Percentiles rank a stretch among this genome's conserved stretches.
phyloP scores from a whole-genome alignment of 2,797 vertebrate species.

The Falco peregrinus region DNA sequence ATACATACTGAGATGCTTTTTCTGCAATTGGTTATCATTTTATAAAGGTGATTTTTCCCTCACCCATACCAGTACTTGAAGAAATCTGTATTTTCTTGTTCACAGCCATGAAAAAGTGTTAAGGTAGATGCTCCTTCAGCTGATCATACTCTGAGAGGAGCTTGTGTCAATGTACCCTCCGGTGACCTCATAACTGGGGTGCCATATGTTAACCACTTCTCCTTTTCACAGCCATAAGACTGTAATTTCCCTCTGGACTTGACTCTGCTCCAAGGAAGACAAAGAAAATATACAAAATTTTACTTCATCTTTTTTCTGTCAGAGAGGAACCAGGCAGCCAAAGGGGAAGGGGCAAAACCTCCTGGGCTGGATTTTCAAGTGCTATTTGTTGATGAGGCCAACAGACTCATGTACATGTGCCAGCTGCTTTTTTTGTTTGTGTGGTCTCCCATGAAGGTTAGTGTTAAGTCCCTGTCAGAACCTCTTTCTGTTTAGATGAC shows the following conservation, averaged over 20 bases:
- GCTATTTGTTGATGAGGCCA: background rate
- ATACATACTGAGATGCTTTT: background rate
- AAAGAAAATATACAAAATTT: background rate
- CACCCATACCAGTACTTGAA: background rate
- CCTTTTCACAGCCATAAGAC: background rate
- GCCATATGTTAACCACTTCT: background rate
- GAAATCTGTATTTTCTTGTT: background rate
- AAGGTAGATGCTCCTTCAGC: background rate
- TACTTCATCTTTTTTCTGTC: background rate
- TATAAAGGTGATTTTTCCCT: background rate
- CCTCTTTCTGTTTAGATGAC: background rate
- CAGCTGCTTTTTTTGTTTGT: background rate
- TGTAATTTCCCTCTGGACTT: background rate
- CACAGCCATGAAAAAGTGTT: background rate
- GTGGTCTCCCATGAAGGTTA: background rate
- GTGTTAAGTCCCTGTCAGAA: background rate
- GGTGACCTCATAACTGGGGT: background rate
- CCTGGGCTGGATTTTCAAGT: background rate
- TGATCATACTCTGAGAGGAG: background rate
- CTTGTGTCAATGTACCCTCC: background rate
- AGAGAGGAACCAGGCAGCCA: background rate
- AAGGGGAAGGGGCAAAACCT: background rate
- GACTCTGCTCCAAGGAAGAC: background rate
- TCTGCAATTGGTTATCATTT: background rate
- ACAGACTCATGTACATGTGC: background rate